Evolutionary conservation across 1,140 invertebrate genomes (phyloP), one percentile per base, ranked within the genome.

Genomic region (Aphaenogaster floridana): DNA sequence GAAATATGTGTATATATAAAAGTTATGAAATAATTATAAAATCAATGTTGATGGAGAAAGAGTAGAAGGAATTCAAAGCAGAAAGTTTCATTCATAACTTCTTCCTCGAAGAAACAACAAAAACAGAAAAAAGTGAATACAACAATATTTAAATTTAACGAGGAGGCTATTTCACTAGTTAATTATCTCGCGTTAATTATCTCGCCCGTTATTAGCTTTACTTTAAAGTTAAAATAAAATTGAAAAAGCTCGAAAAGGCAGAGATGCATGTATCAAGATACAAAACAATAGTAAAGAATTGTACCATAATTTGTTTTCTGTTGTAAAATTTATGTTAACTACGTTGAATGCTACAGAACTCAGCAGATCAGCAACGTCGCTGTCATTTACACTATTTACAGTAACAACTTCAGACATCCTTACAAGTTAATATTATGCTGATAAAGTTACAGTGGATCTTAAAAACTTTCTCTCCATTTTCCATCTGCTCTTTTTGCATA

Each of bases 81-180:
- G 6, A 48, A 68, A 54, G 64, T 48, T 45, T 48, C 1, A 79
- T 64, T 64, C 15, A 64, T n/a, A 39, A 68, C 7, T 54, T 39
- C 5, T 13, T 81, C 1, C 1, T 8, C 5, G 4, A 64, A 9
- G 3, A 34, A 28, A 42, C 15, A 45, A 78, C 17, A 61, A n/a
- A 57, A 11, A n/a, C 2, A n/a, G 39, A 63, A 34, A 61, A 42
- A 71, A 80, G 13, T 39, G 8, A 52, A 21, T 13, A 28, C 28
- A 78, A 50, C 54, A 28, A 79, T 6, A 48, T 78, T 64, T 63
- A 48, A 64, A 78, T 48, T 78, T 78, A 48, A 42, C 21, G 42
- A 63, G 39, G 15, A 64, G 4, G 11, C 11, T 63, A 78, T 34
- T n/a, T 64, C 15, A 78, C 21, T 48, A 59, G 52, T 76, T 57